Evolutionary conservation across 2,888 invertebrate species (phyloP), one percentile per base, ranked within the genome.

Genomic region (Yponomeuta sedellus): DNA sequence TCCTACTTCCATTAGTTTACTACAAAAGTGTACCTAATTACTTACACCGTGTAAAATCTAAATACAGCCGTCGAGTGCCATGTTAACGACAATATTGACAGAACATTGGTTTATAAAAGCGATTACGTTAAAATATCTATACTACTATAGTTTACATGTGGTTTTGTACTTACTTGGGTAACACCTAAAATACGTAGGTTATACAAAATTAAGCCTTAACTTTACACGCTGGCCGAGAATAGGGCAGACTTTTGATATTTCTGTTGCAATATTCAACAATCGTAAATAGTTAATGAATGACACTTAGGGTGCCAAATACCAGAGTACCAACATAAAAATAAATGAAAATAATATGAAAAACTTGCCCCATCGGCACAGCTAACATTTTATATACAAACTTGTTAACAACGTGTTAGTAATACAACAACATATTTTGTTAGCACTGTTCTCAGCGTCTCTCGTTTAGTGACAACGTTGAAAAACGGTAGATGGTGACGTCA

Each of bases 401-500:
- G 44, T 52, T 52, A 52, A 52, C 44, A 52, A 52, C 44, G 2
- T 52, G 44, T 52, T 52, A 52, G 44, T 52, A 52, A 12, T 5
- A 52, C 44, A 52, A 5, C n/a, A n/a, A 44, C 44, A 44, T 44
- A 16, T 16, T 52, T 52, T 16, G 44, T 52, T 52, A 52, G 44
- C 44, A 52, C 44, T 34, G 44, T 4, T 52, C 44, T 52, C 16
- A 12, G 44, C 44, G 16, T 12, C 16, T 52, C 44, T 52, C 44
- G 44, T 57, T 64, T 57, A 64, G 56, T 56, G 57, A 57, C 57
- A 57, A 22, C 56, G 40, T 28, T 3, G 44, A 59, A 59, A 59
- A 20, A 22, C 20, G 40, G 10, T 44, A 22, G 16, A 16, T 40
- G 16, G 52, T 65, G 76, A 79, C 76, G 77, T 73, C 12, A 52